phyloP scores from a whole-genome alignment of 1,140 invertebrate genomes.

The Neodiprion virginianus region DNA sequence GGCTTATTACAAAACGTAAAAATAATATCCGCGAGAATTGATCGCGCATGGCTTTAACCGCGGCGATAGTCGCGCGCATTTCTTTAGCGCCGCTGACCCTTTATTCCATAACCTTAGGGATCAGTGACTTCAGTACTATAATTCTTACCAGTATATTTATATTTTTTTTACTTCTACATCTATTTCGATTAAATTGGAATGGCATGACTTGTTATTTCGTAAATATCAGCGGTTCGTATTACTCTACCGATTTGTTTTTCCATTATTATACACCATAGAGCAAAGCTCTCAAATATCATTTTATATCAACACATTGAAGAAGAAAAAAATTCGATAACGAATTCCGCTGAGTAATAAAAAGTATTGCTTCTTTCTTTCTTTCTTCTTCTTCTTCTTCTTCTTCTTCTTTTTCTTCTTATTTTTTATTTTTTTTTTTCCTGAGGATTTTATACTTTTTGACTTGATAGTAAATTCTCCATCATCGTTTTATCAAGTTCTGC shows the following conservation, averaged over 20 bases:
- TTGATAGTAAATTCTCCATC: no score
- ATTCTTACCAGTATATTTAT: not conserved
- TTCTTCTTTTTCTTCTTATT: slow-evolving; percentile 33
- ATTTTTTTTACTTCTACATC: not conserved
- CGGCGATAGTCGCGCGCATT: slow-evolving; percentile 40
- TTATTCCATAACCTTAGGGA: slow-evolving; percentile 33
- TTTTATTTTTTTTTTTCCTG: not conserved
- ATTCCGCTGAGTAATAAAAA: not conserved
- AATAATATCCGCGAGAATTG: slow-evolving; percentile 49
- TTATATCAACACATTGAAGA: not conserved
- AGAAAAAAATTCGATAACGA: slow-evolving; percentile 10
- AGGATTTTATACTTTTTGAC: no score
- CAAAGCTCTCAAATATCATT: not conserved
- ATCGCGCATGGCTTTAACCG: slow-evolving; percentile 39
- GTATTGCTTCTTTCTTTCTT: slow-evolving; percentile 19
- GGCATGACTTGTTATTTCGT: slow-evolving; percentile 47
- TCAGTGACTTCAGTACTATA: slow-evolving; percentile 12
- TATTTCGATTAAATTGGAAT: slow-evolving; percentile 32
- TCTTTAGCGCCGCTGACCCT: slow-evolving; percentile 31
- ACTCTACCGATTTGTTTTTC: not conserved
- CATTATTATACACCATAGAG: not conserved
- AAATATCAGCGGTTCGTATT: slow-evolving; percentile 44
- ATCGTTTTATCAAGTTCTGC: no score
- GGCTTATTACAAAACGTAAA: slow-evolving; percentile 18
- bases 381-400: slow-evolving; percentile 29